These are phyloP conservation scores for Phoebastria nigripes DNA, from an alignment of 2,797 vertebrate genomes.

Conservation along the genomic window DNA sequence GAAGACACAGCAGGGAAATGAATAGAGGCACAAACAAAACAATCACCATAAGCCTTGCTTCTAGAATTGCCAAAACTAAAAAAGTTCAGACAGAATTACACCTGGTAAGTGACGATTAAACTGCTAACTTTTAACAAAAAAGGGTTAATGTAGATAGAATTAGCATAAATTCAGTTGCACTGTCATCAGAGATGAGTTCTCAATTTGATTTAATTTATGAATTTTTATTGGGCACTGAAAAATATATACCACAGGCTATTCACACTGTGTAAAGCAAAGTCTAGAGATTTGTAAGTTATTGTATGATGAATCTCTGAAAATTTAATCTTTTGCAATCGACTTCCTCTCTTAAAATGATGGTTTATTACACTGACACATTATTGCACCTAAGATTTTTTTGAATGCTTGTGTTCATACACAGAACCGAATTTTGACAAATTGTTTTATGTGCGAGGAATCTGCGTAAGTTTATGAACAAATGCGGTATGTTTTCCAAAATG, in stretches of 20 bases:
- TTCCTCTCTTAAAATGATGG: not conserved
- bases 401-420: not conserved
- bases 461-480: not conserved
- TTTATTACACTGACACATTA: not conserved
- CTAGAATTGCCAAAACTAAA: not conserved
- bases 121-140: not conserved
- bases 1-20: too few species aligned
- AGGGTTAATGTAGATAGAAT: not conserved
- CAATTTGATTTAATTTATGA: not conserved
- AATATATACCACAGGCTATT: not conserved
- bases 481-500: not conserved
- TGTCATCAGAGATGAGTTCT: not conserved
- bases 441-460: not conserved
- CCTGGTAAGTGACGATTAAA: not conserved
- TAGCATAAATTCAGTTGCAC: not conserved
- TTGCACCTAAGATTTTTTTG: not conserved
- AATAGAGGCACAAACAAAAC: not conserved
- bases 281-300: not conserved
- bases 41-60: fast-evolving
- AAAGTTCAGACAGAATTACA: not conserved
- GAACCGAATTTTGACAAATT: not conserved
- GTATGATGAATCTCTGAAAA: not conserved
- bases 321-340: not conserved
- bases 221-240: not conserved
- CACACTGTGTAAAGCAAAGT: not conserved